phyloP scores from a whole-genome alignment of 2,113 vertebrate genomes.

The Brachyistius frenatus region DNA sequence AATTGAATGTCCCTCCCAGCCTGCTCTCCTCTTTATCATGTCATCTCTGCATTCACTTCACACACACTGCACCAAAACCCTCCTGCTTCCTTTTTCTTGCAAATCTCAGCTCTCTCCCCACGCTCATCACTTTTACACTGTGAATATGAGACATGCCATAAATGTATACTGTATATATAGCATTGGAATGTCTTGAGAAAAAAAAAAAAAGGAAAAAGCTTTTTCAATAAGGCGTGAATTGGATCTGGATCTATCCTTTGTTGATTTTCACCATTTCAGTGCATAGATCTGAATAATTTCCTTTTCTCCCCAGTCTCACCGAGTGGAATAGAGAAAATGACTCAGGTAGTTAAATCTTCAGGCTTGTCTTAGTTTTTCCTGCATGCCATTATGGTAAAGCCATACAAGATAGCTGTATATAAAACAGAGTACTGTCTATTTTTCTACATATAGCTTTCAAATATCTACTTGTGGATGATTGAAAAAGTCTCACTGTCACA shows the following conservation, averaged over 20 bases:
- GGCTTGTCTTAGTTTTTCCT: conserved; percentile 81
- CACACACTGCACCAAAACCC: conserved; percentile 58
- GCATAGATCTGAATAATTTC: conserved; percentile 67
- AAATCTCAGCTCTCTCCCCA: conserved; percentile 46
- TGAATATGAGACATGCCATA: conserved; percentile 67
- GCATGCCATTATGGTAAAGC: conserved; percentile 84
- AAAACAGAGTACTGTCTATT: conserved; percentile 80
- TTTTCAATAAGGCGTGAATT: conserved; percentile 40
- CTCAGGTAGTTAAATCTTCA: conserved; percentile 86
- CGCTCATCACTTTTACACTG: conserved; percentile 66
- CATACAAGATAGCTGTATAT: conserved; percentile 79
- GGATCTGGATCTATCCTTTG: conserved; percentile 24
- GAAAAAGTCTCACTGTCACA: conserved; percentile 50
- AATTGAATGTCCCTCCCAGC: conserved; percentile 31
- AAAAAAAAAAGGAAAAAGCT: conserved; percentile 13
- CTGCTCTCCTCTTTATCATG: conserved; percentile 21
- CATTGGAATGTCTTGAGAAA: conserved; percentile 41
- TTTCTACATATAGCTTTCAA: conserved; percentile 76
- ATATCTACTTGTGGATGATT: conserved; percentile 59
- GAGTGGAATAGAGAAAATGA: conserved; percentile 74
- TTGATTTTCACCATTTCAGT: conserved; percentile 39
- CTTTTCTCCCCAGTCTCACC: conserved; percentile 49
- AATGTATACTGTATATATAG: conserved; percentile 66
- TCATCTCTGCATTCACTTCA: conserved; percentile 55
- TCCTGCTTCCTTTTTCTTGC: conserved; percentile 39